These are phyloP conservation scores for Kryptolebias marmoratus DNA, from an alignment of 2,113 vertebrate genomes.

Conservation along the genomic window DNA sequence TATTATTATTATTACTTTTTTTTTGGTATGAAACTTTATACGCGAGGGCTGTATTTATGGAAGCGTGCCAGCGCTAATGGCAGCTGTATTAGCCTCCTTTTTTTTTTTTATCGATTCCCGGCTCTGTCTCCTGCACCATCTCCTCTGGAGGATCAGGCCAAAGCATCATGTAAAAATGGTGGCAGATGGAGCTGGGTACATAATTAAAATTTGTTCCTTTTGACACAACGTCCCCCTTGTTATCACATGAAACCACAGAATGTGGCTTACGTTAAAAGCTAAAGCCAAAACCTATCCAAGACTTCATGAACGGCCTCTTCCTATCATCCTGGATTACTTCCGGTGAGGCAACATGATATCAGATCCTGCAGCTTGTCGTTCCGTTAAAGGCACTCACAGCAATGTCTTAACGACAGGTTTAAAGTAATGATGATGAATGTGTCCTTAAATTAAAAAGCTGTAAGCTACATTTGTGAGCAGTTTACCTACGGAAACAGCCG, in stretches of 20 bases:
- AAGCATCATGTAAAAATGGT: slow-evolving; percentile 8
- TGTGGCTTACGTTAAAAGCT: not conserved
- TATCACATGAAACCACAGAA: not conserved
- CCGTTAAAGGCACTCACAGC: no score
- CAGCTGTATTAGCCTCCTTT: slow-evolving; percentile 42
- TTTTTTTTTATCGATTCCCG: slow-evolving; percentile 54
- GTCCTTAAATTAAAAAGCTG: no score
- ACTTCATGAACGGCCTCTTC: no score
- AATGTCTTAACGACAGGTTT: no score
- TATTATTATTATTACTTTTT: not conserved
- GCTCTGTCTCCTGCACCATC: slow-evolving; percentile 18
- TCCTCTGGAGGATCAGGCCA: slow-evolving; percentile 15
- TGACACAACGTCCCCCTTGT: not conserved
- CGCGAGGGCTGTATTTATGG: slow-evolving; percentile 31
- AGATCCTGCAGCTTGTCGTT: not conserved
- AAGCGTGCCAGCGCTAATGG: slow-evolving; percentile 48
- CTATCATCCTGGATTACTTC: not conserved
- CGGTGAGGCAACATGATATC: not conserved
- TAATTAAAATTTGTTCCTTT: not conserved
- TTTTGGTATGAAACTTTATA: slow-evolving; percentile 54
- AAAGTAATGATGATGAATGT: no score
- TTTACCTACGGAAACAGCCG: no score
- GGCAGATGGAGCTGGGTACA: not conserved
- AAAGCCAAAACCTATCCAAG: no score
- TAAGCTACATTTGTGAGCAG: no score